These are phyloP conservation scores for Saccostrea cuccullata DNA, from an alignment of 1,140 invertebrate genomes.

Conservation along the genomic window DNA sequence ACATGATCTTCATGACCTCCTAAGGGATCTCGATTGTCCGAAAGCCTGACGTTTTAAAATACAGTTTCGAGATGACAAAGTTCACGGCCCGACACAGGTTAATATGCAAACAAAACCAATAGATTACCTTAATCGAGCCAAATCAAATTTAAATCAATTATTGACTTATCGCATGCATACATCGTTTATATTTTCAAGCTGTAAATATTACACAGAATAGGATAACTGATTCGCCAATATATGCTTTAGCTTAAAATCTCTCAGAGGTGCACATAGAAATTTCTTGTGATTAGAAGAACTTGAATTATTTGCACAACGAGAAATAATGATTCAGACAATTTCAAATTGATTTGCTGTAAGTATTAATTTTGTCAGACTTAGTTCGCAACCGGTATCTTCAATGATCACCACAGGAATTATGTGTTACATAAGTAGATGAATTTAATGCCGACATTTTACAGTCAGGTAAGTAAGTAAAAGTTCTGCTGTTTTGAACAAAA, in stretches of 20 bases:
- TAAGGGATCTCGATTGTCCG: background rate
- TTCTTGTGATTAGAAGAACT: too few species aligned
- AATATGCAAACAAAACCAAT: background rate
- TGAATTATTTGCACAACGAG: too few species aligned
- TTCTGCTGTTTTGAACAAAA: too few species aligned
- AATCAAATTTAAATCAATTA: slow-evolving; percentile 16
- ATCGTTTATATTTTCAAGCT: background rate
- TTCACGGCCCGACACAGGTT: background rate
- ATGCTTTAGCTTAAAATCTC: too few species aligned
- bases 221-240: background rate
- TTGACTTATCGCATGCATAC: slow-evolving; percentile 5
- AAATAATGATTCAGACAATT: background rate
- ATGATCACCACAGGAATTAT: too few species aligned
- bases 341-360: background rate
- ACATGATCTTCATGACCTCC: background rate
- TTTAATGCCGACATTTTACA: too few species aligned
- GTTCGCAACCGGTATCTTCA: too few species aligned
- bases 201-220: background rate
- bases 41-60: background rate
- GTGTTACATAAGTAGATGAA: too few species aligned
- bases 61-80: background rate
- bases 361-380: too few species aligned
- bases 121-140: background rate
- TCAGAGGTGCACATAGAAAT: too few species aligned
- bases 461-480: too few species aligned